These are phyloP conservation scores for Microtus pennsylvanicus DNA, from an alignment of 2,113 vertebrate genomes.

Conservation along the genomic window DNA sequence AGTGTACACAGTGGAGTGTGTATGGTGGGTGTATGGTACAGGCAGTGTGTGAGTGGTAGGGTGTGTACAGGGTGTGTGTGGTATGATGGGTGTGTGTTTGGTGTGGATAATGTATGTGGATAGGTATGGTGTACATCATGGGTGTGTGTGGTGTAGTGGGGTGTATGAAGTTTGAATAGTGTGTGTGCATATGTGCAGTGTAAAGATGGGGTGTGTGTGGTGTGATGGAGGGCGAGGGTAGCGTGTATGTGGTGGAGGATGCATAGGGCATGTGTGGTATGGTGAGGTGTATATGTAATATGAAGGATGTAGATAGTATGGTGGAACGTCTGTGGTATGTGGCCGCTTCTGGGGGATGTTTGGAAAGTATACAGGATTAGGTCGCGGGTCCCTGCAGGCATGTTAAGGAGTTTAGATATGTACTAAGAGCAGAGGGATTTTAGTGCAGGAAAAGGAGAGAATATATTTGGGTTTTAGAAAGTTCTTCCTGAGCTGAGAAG, in stretches of 20 bases:
- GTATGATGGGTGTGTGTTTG: background rate
- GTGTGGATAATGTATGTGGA: background rate
- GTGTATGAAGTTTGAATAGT: background rate
- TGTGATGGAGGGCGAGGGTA: background rate
- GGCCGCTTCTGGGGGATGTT: background rate
- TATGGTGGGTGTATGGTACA: background rate
- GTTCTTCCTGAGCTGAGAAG: background rate
- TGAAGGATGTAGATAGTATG: background rate
- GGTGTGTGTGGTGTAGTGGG: background rate
- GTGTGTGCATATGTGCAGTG: background rate
- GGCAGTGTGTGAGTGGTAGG: background rate
- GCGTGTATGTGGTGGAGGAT: background rate
- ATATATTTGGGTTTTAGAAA: background rate
- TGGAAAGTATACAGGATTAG: background rate
- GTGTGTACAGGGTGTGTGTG: background rate
- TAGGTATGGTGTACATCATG: background rate
- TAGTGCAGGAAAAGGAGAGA: background rate
- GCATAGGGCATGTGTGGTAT: background rate
- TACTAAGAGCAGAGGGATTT: constrained; percentile 5
- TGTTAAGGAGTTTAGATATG: background rate
- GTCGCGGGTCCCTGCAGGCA: background rate
- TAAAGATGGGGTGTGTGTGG: background rate
- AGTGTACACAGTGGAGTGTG: background rate
- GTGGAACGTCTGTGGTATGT: background rate
- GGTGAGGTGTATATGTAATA: background rate